Evolutionary conservation across 2,888 invertebrate species (phyloP).

Genomic region (Melinaea marsaeus): DNA sequence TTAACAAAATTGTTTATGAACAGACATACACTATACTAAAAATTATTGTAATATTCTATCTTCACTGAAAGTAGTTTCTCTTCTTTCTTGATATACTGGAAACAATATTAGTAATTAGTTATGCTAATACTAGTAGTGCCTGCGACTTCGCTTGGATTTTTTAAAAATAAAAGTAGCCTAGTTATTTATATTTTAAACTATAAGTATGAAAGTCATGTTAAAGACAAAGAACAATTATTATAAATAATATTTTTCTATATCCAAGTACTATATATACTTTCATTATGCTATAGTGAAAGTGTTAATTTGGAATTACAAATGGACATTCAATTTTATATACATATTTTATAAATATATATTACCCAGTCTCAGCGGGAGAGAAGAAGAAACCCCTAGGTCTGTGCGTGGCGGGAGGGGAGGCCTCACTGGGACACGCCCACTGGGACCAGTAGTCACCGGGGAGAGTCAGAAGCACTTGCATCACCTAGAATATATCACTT

Average conservation of each 20-base stretch:
- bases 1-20: slow-evolving; percentile 37
- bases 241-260: no score
- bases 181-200: no score
- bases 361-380: slow-evolving; percentile 68
- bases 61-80: slow-evolving; percentile 60
- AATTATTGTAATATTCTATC: not conserved
- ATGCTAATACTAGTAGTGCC: no score
- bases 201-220: no score
- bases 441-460: slow-evolving; percentile 87
- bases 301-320: no score
- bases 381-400: slow-evolving; percentile 69
- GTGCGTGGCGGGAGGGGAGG: slow-evolving; percentile 30
- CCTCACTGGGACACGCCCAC: slow-evolving; percentile 77
- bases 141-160: no score
- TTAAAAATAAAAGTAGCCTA: no score
- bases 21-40: slow-evolving; percentile 21
- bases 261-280: no score
- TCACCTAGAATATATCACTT: slow-evolving; percentile 64
- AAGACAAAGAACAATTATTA: no score
- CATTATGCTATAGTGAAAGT: no score
- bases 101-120: slow-evolving; percentile 25
- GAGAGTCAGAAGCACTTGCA: slow-evolving; percentile 83
- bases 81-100: slow-evolving; percentile 64
- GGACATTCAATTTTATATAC: no score
- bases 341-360: slow-evolving; percentile 18